phyloP scores from a whole-genome alignment of 2,797 vertebrate genomes.

The Cryptoprocta ferox region DNA sequence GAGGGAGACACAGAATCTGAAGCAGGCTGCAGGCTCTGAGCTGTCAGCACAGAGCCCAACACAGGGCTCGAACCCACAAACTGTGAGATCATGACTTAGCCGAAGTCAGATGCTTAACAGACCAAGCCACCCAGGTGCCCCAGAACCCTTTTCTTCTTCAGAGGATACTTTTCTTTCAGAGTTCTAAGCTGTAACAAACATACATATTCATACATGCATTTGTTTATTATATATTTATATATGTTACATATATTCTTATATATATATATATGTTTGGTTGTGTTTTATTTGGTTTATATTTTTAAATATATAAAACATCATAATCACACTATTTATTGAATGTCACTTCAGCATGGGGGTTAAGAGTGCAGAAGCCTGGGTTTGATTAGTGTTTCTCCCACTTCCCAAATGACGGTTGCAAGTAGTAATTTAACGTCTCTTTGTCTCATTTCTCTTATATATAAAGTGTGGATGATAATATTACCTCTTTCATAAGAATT shows the following conservation, averaged over 20 bases:
- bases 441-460: slow-evolving; percentile 30
- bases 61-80: too few species aligned
- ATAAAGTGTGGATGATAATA: slow-evolving; percentile 3
- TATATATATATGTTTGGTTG: background rate
- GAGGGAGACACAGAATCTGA: too few species aligned
- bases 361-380: background rate
- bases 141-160: slow-evolving; percentile 33
- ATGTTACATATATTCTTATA: too few species aligned
- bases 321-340: background rate
- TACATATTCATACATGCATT: too few species aligned
- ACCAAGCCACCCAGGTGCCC: too few species aligned
- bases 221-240: too few species aligned
- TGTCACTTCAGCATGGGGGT: background rate
- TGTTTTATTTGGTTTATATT: background rate
- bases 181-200: background rate
- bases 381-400: background rate
- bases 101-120: too few species aligned
- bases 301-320: background rate
- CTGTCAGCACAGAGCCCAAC: too few species aligned
- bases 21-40: too few species aligned
- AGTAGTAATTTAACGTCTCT: slow-evolving; percentile 32
- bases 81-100: too few species aligned
- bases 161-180: background rate
- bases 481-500: background rate
- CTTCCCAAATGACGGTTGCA: background rate